phyloP scores from a whole-genome alignment of 2,113 vertebrate species.

The Heliornis fulica region DNA sequence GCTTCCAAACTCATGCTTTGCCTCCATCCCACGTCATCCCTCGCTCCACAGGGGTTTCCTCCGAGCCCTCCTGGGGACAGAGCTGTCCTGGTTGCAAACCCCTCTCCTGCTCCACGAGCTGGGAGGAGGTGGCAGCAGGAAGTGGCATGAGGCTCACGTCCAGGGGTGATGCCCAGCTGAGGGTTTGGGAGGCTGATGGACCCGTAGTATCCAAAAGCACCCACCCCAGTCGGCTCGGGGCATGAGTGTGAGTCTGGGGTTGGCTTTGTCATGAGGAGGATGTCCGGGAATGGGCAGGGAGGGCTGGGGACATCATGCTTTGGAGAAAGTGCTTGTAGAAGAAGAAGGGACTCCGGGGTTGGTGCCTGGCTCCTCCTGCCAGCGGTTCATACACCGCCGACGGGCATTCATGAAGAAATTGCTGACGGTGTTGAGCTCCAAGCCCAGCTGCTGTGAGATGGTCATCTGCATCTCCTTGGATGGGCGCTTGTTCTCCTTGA shows the following conservation, averaged over 20 bases:
- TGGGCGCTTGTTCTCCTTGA: conserved; percentile 98
- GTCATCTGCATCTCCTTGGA: conserved; percentile 99
- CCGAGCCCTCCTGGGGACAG: background rate
- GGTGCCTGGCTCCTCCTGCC: conserved; percentile 89
- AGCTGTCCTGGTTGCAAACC: background rate
- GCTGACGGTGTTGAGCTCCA: conserved; percentile 98
- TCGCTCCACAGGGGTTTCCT: background rate
- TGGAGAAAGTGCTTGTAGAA: conserved; percentile 92
- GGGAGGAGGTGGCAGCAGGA: background rate
- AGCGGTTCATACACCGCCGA: conserved; percentile 95
- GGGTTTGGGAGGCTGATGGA: background rate
- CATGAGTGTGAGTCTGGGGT: background rate
- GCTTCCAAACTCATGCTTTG: background rate
- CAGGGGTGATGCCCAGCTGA: background rate
- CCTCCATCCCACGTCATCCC: background rate
- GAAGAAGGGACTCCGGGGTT: conserved; percentile 85
- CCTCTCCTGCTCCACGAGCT: background rate
- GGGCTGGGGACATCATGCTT: conserved; percentile 82
- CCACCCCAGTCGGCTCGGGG: background rate
- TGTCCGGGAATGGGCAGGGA: background rate
- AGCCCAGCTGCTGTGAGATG: conserved; percentile 96
- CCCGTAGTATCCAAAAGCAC: conserved; percentile 2
- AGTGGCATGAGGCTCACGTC: fast-evolving
- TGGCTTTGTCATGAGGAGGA: conserved; percentile 31
- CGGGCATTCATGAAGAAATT: conserved; percentile 99